phyloP scores from a whole-genome alignment of 2,888 invertebrate genomes.

The Lagria hirta region DNA sequence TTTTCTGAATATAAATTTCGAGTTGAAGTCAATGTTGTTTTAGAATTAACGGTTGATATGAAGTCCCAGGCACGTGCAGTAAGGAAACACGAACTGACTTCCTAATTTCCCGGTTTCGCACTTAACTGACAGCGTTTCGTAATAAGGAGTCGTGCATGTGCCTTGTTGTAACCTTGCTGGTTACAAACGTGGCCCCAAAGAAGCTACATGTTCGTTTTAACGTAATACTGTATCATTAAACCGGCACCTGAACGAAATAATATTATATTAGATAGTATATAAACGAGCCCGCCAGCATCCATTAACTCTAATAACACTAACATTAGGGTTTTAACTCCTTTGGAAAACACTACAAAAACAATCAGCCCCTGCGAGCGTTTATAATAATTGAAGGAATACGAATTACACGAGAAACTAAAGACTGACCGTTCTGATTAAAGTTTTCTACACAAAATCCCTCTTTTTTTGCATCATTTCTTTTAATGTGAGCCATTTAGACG shows the following conservation, averaged over 20 bases:
- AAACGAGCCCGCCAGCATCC: constrained; percentile 9
- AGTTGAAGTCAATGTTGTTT: constrained; percentile 10
- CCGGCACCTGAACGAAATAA: constrained; percentile 18
- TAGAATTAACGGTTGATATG: constrained; percentile 26
- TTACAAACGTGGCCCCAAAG: constrained; percentile 18
- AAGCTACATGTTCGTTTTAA: constrained; percentile 10
- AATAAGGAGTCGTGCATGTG: constrained; percentile 30
- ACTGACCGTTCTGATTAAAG: no score
- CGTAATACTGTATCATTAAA: constrained; percentile 12
- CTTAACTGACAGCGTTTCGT: constrained; percentile 33
- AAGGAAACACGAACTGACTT: constrained; percentile 34
- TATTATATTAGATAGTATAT: constrained; percentile 7
- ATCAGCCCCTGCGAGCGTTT: background rate
- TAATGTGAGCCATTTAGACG: no score
- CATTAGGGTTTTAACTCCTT: constrained; percentile 9
- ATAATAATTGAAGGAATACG: no score
- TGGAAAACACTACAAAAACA: background rate
- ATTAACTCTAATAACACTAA: constrained; percentile 13
- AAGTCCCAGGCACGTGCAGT: constrained; percentile 30
- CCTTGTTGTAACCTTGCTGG: constrained; percentile 17
- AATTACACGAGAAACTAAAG: no score
- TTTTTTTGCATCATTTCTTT: no score
- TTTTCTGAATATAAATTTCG: background rate
- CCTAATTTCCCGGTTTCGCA: constrained; percentile 34
- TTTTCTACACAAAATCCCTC: no score